Base-by-base conservation (phyloP, 2,113 vertebrate genomes). In the Acinonyx jubatus region DNA sequence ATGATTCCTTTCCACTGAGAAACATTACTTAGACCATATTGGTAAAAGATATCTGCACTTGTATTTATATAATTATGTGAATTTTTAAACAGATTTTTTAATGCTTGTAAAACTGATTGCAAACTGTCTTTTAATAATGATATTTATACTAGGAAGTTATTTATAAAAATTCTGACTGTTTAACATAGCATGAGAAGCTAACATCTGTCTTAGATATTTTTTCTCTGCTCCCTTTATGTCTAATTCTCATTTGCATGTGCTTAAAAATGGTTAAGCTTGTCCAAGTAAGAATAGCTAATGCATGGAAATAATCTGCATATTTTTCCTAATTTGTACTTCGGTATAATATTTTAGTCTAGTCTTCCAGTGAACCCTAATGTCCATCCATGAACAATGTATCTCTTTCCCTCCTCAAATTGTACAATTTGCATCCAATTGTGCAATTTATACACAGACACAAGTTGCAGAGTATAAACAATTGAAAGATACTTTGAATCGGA, bases 391-490 rank as follows among this genome's bases (percentile, higher is more conserved):
- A 79, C 83, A 19, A 55, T 87, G 27, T 52, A 25, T 85, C 65
- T 91, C 74, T 93, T 84, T 68, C 27, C 33, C 52, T 83, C 57
- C 55, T 92, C 74, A 93, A 98, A 98, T 97, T 81, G 93, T 94
- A 31, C 33, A 0, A 97, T 97, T 86, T 97, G 80, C 95, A 73
- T 96, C 45, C 50, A 98, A 98, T 96, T 89, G 94, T 91, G 10
- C 48, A 1, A 97, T 98, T 89, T 96, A 94, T 89, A 78, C 97
- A 96, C 96, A 99, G 99, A 99, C 98, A 92, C 99, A 99, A 98
- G 99, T 99, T 91, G 99, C 99, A 91, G 99, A 99, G 97, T 99
- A 99, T 98, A 99, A 99, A 94, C 99, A 99, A 86, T 93, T 99
- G 97, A 99, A 99, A 98, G 99, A 99, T 5, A 99, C 99, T 0